Conservation (phyloP, 2,113 vertebrate species). For the Notothenia rossii region DNA sequence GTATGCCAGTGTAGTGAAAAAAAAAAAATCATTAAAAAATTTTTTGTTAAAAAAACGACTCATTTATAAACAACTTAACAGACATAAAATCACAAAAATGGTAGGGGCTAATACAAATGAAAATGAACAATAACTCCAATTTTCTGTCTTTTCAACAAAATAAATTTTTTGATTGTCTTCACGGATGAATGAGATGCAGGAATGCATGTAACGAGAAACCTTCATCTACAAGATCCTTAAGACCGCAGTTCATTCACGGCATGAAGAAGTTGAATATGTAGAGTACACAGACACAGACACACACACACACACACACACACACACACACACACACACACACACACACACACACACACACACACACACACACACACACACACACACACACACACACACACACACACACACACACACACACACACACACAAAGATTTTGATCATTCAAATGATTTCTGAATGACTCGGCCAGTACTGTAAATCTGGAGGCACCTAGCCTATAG, state of each 20-base stretch:
- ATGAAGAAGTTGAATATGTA: constrained; percentile 19
- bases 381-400: too few species aligned
- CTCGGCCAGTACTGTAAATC: constrained; percentile 5
- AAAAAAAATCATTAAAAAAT: background rate
- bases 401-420: background rate
- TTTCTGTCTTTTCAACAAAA: constrained; percentile 48
- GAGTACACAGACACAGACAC: background rate
- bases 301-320: too few species aligned
- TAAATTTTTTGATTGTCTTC: constrained; percentile 48
- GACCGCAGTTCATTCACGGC: constrained; percentile 17
- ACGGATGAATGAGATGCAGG: constrained; percentile 60
- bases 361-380: too few species aligned
- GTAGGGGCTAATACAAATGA: background rate
- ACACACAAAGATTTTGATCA: constrained; percentile 31
- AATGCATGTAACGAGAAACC: constrained; percentile 46
- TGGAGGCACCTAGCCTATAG: background rate
- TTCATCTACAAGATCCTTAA: too few species aligned
- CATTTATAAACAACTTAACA: constrained; percentile 5
- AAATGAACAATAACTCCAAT: constrained; percentile 5
- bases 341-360: too few species aligned
- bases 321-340: too few species aligned
- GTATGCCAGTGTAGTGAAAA: background rate
- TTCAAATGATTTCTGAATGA: constrained; percentile 13
- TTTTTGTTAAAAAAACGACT: background rate
- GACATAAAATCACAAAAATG: constrained; percentile 10